Base-by-base conservation (phyloP, 2,888 invertebrate species). In the Abrostola triplasia region DNA sequence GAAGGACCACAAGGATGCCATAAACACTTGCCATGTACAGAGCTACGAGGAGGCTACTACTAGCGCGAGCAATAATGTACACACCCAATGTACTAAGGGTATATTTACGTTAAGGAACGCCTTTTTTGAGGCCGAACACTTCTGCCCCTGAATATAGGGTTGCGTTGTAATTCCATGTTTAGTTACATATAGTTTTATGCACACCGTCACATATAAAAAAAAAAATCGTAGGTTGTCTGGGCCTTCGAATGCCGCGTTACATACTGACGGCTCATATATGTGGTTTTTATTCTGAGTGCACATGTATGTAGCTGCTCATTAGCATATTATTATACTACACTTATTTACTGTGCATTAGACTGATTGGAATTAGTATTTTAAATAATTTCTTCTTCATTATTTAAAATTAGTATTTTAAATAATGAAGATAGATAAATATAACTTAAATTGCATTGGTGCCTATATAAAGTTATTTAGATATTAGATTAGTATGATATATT, bases 381-480 rank as follows among this genome's bases (percentile, higher is more conserved):
- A n/a, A n/a, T n/a, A n/a, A n/a, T n/a, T n/a, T n/a, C n/a, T n/a
- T n/a, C n/a, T n/a, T n/a, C n/a, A n/a, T n/a, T n/a, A n/a, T n/a
- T n/a, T n/a, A n/a, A n/a, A n/a, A n/a, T n/a, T n/a, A n/a, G n/a
- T n/a, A n/a, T n/a, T n/a, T n/a, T n/a, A n/a, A n/a, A n/a, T n/a
- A n/a, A n/a, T n/a, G n/a, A n/a, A 59, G 54, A 36, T 38, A 64
- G 62, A 71, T 59, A 70, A 68, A 44, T 56, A 36, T 0, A 73
- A 69, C 69, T 71, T 71, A 61, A 72, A 70, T 68, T 48, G 76
- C 65, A 67, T 60, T 62, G 63, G 78, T 76, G 77, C 76, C 64
- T 78, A 59, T 65, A 49, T 73, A 42, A 52, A 63, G 35, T 74
- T 64, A 48, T 53, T 52, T 64, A 58, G 36, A 66, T 48, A 62